These are phyloP conservation scores for Kryptolebias marmoratus DNA, from an alignment of 2,113 vertebrate genomes.

Conservation along the genomic window DNA sequence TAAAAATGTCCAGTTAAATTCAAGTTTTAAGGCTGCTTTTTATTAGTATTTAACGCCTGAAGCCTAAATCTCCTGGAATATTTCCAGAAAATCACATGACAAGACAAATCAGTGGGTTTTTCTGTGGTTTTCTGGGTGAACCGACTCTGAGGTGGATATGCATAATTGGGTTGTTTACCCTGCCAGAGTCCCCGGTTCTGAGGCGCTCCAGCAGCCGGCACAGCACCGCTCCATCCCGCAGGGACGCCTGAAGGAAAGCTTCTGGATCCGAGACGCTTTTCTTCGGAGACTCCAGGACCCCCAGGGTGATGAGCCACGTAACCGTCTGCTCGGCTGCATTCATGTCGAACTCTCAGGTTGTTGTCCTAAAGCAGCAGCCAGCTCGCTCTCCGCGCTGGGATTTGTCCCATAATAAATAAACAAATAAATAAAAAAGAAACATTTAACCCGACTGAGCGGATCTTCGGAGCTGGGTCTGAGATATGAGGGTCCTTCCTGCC, in stretches of 20 bases:
- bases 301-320: slow-evolving; percentile 95
- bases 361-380: slow-evolving; percentile 18
- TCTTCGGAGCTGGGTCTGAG: slow-evolving; percentile 16
- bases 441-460: not conserved
- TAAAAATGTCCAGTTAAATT: too few species aligned
- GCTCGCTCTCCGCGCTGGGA: not conserved
- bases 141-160: too few species aligned
- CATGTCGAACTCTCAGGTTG: slow-evolving; percentile 68
- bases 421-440: not conserved
- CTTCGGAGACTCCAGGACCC: slow-evolving; percentile 94
- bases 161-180: not conserved
- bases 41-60: too few species aligned
- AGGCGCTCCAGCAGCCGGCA: slow-evolving; percentile 91
- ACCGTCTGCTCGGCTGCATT: slow-evolving; percentile 94
- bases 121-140: too few species aligned
- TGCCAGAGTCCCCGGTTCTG: slow-evolving; percentile 78
- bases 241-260: slow-evolving; percentile 87
- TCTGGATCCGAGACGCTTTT: slow-evolving; percentile 92
- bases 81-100: too few species aligned
- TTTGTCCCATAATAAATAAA: not conserved
- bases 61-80: too few species aligned
- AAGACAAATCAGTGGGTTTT: too few species aligned
- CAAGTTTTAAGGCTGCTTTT: too few species aligned
- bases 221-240: slow-evolving; percentile 91
- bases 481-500: slow-evolving; percentile 33